Conservation (phyloP, 2,113 vertebrate genomes). For the Bubo blakistoni region DNA sequence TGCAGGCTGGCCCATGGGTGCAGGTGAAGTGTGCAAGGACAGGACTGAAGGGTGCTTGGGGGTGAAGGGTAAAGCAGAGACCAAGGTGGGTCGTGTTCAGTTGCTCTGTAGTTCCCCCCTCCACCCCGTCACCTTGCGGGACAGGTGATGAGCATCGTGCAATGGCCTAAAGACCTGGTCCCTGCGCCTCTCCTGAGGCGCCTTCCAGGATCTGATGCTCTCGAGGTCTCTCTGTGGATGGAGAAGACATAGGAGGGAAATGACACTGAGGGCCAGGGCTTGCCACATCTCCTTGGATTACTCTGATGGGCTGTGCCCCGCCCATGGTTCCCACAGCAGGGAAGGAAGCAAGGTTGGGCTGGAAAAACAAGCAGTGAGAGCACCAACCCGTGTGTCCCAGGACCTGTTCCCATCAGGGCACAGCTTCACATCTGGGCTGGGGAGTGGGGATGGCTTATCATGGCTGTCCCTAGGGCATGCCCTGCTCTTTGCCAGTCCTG, state of each 20-base stretch:
- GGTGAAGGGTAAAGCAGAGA: not conserved
- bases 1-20: not conserved
- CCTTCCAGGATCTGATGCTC: not conserved
- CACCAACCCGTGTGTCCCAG: not conserved
- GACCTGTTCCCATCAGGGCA: not conserved
- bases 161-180: not conserved
- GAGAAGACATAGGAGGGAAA: not conserved
- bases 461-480: not conserved
- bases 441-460: not conserved
- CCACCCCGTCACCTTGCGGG: not conserved
- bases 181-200: not conserved
- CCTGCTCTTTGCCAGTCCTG: not conserved
- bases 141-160: fast-evolving
- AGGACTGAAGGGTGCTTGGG: not conserved
- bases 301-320: not conserved
- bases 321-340: not conserved
- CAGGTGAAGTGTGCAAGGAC: not conserved
- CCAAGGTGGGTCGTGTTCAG: not conserved
- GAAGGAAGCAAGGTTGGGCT: not conserved
- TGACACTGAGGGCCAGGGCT: not conserved
- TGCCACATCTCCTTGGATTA: not conserved
- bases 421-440: not conserved
- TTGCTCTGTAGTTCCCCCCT: not conserved
- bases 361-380: not conserved
- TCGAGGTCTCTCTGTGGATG: not conserved